Evolutionary conservation across 1,140 invertebrate genomes (phyloP).

Genomic region (Marisa cornuarietis): DNA sequence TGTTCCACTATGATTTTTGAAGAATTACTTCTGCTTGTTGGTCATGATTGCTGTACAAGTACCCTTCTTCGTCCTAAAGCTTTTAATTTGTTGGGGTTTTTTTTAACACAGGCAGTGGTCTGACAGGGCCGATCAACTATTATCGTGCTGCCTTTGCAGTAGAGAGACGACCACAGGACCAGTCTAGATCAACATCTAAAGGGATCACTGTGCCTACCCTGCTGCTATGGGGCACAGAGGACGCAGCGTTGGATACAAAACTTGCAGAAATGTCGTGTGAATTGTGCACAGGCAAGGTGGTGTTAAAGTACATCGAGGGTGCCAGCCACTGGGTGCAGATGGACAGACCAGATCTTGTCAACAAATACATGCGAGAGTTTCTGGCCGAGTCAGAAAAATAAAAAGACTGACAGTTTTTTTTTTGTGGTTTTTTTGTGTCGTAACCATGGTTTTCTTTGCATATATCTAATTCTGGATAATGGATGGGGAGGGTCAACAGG

Average conservation of each 20-base stretch:
- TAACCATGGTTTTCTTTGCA: too few relatives aligned
- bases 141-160: conserved; percentile 70
- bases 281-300: conserved; percentile 72
- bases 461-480: too few relatives aligned
- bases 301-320: conserved; percentile 75
- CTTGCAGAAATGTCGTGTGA: conserved; percentile 73
- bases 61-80: too few relatives aligned
- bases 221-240: conserved; percentile 74
- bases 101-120: conserved; percentile 70
- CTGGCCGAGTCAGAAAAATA: conserved; percentile 53
- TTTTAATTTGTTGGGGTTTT: too few relatives aligned
- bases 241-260: conserved; percentile 71
- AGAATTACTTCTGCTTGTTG: neutral
- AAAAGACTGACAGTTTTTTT: too few relatives aligned
- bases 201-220: conserved; percentile 70
- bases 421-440: too few relatives aligned
- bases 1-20: neutral
- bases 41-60: neutral
- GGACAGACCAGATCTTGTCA: conserved; percentile 76
- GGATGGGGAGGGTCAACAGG: too few relatives aligned
- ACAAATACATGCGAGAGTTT: conserved; percentile 76
- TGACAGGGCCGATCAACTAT: conserved; percentile 84
- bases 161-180: neutral
- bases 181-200: neutral
- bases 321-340: conserved; percentile 81